Base-by-base conservation (phyloP, 2,888 invertebrate species). In the Thecophora atra region DNA sequence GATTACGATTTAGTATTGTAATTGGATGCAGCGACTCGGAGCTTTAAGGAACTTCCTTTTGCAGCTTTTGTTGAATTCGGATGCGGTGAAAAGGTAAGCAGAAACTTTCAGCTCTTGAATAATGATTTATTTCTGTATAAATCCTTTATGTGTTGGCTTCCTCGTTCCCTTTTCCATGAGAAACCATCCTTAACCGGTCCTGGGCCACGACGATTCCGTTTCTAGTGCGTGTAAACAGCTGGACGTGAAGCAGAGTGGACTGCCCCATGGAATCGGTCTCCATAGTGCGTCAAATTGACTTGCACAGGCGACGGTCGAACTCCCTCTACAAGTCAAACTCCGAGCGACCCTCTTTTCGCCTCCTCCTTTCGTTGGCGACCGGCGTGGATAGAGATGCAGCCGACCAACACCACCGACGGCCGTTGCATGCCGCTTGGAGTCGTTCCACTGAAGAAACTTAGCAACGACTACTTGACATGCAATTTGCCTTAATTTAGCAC, bases 401-500 rank as follows among this genome's bases (percentile, higher is more conserved):
- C 37, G 37, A 37, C 2, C 37, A 37, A 37, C 37, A 37, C 6
- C 37, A 2, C 37, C 11, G 54, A 54, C 24, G 54, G n/a, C 19
- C 24, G 19, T 54, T 54, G 44, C 44, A 42, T 64, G 56, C 13
- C 26, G 70, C 52, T 63, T 30, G 13, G 42, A 47, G 44, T 44
- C 24, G 56, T 54, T 37, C 52, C 62, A 65, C 47, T 21, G 66
- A 30, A 60, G 71, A 26, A 58, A 71, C 71, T 51, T 60, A 44
- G 51, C 51, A 60, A 42, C 60, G 44, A 71, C 63, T 60, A 67
- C 66, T 67, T 71, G 60, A 37, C 28, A 19, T 67, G 60, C 28
- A 66, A 71, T 71, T 71, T 51, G 66, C 51, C 28, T 52, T 71
- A 66, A 58, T 71, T 66, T 28, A 62, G 60, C 66, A 71, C 37